These are phyloP conservation scores for Aelia acuminata DNA, from an alignment of 2,888 invertebrate species.

Conservation along the genomic window DNA sequence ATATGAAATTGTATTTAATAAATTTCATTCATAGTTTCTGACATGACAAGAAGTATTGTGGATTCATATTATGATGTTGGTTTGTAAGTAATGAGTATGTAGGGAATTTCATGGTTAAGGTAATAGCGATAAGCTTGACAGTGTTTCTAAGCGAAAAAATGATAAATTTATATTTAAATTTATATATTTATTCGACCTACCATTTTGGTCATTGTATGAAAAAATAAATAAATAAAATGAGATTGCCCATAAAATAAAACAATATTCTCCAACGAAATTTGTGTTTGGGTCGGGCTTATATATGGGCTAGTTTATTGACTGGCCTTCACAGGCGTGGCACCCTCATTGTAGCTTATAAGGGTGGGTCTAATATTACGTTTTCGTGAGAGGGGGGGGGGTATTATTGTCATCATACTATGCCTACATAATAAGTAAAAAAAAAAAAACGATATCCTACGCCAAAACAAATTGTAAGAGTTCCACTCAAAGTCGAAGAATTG, in stretches of 20 bases:
- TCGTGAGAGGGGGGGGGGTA: neutral
- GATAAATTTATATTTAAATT: too few species aligned
- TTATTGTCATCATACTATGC: constrained; percentile 13
- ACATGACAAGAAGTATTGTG: too few species aligned
- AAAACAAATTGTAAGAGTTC: neutral
- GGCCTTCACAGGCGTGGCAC: neutral
- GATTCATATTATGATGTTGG: too few species aligned
- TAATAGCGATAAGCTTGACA: too few species aligned
- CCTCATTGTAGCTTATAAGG: constrained; percentile 4
- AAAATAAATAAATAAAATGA: neutral
- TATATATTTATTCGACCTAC: too few species aligned
- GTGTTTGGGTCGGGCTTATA: neutral
- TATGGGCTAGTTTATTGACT: constrained; percentile 22
- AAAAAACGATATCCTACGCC: neutral
- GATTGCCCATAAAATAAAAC: neutral
- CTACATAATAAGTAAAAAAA: neutral
- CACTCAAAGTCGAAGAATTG: neutral
- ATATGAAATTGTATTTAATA: too few species aligned
- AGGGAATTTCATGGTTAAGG: too few species aligned
- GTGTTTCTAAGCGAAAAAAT: too few species aligned
- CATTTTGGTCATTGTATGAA: too few species aligned
- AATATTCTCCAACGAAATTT: neutral
- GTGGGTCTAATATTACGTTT: neutral
- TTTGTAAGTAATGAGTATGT: too few species aligned
- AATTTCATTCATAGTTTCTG: too few species aligned